Conservation (phyloP, 2,113 vertebrate genomes). For the Argyrosomus japonicus region DNA sequence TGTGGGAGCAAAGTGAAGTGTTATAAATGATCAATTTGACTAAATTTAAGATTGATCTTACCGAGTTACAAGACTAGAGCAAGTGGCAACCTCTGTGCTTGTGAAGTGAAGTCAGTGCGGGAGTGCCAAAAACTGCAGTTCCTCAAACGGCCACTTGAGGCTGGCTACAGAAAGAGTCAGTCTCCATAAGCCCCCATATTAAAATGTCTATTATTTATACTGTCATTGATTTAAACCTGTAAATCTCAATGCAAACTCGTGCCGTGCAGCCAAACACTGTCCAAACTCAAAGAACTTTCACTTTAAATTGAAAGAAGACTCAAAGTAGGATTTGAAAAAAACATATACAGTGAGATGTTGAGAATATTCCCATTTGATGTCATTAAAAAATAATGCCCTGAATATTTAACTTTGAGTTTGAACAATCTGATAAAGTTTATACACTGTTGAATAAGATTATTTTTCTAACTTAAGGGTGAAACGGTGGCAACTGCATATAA, state of each 20-base stretch:
- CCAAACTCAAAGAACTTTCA: neutral
- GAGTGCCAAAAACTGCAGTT: too few relatives aligned
- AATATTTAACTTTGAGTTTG: neutral
- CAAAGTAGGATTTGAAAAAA: too few relatives aligned
- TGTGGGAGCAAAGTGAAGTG: neutral
- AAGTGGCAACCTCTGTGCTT: too few relatives aligned
- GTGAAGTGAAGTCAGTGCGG: too few relatives aligned
- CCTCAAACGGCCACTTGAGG: too few relatives aligned
- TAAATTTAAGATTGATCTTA: neutral
- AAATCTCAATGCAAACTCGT: neutral
- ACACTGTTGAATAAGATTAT: too few relatives aligned
- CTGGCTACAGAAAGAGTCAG: too few relatives aligned
- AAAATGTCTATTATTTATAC: too few relatives aligned
- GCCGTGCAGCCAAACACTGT: neutral
- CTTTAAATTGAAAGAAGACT: neutral
- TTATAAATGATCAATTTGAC: neutral
- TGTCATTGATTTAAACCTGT: neutral
- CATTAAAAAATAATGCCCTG: neutral
- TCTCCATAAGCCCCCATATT: too few relatives aligned
- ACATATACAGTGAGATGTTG: neutral
- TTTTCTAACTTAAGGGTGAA: neutral
- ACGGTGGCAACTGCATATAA: neutral
- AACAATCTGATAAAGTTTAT: neutral
- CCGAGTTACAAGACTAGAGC: neutral
- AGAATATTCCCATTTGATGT: too few relatives aligned